Conservation (phyloP, 2,888 invertebrate species). For the Thecocarcelia acutangulata region DNA sequence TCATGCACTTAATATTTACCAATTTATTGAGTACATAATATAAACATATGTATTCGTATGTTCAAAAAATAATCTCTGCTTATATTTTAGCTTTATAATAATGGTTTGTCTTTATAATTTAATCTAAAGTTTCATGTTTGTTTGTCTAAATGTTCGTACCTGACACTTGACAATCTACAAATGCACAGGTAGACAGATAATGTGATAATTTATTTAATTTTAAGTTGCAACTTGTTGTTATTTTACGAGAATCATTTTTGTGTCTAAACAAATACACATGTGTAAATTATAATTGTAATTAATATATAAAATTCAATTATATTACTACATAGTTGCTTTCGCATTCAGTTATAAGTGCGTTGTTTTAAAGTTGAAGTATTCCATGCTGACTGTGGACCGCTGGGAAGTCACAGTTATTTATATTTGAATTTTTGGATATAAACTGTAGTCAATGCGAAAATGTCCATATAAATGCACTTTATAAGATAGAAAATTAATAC, state of each 20-base stretch:
- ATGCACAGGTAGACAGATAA: conserved; percentile 6
- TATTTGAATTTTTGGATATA: too few relatives aligned
- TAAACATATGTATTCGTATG: too few relatives aligned
- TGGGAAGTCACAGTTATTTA: too few relatives aligned
- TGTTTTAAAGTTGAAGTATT: too few relatives aligned
- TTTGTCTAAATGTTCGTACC: background rate
- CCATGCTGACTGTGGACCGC: too few relatives aligned
- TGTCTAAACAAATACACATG: background rate
- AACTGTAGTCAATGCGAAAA: too few relatives aligned
- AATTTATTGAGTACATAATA: conserved; percentile 36
- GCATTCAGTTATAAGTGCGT: too few relatives aligned
- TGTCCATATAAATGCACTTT: too few relatives aligned
- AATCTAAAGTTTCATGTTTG: background rate
- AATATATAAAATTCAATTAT: background rate
- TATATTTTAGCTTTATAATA: conserved; percentile 24
- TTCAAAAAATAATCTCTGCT: conserved; percentile 48
- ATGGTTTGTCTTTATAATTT: conserved; percentile 19
- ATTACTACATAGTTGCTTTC: too few relatives aligned
- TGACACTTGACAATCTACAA: conserved; percentile 20
- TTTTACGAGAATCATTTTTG: conserved; percentile 15
- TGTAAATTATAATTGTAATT: background rate
- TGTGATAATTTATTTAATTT: conserved; percentile 28
- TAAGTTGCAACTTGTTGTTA: conserved; percentile 23
- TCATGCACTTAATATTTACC: conserved; percentile 18
- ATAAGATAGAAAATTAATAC: too few relatives aligned